These are phyloP conservation scores for Acanthochromis polyacanthus DNA, from an alignment of 2,113 vertebrate species.

Conservation along the genomic window DNA sequence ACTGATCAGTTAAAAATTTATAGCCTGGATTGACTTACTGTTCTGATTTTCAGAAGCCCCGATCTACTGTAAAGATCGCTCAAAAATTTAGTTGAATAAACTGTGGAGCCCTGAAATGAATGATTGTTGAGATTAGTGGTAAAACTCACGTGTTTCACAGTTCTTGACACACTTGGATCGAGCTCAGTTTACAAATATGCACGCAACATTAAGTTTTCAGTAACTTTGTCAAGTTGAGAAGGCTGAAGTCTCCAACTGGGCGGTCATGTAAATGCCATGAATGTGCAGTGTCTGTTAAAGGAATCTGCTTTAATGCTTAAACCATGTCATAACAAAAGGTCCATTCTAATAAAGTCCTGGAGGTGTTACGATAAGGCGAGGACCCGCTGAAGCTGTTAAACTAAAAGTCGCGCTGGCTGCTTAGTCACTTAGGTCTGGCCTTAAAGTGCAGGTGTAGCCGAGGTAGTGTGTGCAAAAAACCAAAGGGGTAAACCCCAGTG, in stretches of 20 bases:
- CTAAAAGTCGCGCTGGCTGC: constrained; percentile 52
- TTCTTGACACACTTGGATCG: not conserved
- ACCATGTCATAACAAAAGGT: constrained; percentile 44
- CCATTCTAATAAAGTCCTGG: constrained; percentile 52
- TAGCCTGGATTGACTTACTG: too few species aligned
- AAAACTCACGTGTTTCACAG: not conserved
- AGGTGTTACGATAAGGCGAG: constrained; percentile 57
- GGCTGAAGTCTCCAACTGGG: not conserved
- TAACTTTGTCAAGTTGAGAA: not conserved
- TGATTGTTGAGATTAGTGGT: not conserved
- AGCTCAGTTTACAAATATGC: not conserved
- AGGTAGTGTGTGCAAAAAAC: not conserved
- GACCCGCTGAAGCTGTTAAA: constrained; percentile 55
- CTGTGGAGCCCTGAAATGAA: not conserved
- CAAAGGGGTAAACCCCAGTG: constrained; percentile 44
- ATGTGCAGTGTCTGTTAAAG: constrained; percentile 43
- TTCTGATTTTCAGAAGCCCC: too few species aligned
- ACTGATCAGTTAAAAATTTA: too few species aligned
- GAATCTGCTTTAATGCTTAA: constrained; percentile 59
- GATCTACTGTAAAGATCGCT: not conserved
- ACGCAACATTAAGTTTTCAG: not conserved
- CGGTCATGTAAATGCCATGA: not conserved
- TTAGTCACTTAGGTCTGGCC: constrained; percentile 55
- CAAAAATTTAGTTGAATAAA: not conserved
- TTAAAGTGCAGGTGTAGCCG: constrained; percentile 57